Evolutionary conservation across 2,113 vertebrate genomes (phyloP).

Genomic region (Takifugu bimaculatus): DNA sequence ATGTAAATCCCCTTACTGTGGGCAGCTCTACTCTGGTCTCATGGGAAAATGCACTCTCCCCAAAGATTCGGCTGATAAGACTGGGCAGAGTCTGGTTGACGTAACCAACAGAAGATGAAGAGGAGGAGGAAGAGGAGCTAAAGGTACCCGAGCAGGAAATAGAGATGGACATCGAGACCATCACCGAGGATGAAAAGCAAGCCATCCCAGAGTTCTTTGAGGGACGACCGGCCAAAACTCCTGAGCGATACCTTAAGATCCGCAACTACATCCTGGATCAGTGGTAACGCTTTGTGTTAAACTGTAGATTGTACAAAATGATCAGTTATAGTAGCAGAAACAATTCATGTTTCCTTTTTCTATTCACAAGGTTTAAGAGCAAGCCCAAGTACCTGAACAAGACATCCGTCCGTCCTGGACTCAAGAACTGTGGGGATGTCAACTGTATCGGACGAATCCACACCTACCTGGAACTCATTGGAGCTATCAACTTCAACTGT

Average conservation of each 20-base stretch:
- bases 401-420: constrained; percentile 93
- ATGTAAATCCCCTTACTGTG: neutral
- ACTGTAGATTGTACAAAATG: constrained; percentile 1
- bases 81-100: constrained; percentile 9
- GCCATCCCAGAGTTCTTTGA: constrained; percentile 98
- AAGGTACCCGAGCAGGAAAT: constrained; percentile 89
- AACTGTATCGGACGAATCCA: constrained; percentile 98
- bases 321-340: neutral
- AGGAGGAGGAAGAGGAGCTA: constrained; percentile 81
- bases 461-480: constrained; percentile 93
- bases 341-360: neutral
- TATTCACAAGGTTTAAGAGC: constrained; percentile 75
- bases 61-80: constrained; percentile 34
- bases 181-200: constrained; percentile 94
- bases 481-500: constrained; percentile 96
- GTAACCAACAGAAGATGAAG: constrained; percentile 43
- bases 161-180: constrained; percentile 78
- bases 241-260: constrained; percentile 95
- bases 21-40: neutral
- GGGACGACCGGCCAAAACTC: constrained; percentile 92
- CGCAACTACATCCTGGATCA: constrained; percentile 98
- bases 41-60: neutral
- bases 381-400: constrained; percentile 97
- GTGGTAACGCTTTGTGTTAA: constrained; percentile 73
- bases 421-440: constrained; percentile 97